Evolutionary conservation across 2,113 vertebrate species (phyloP).

Genomic region (Lota lota): DNA sequence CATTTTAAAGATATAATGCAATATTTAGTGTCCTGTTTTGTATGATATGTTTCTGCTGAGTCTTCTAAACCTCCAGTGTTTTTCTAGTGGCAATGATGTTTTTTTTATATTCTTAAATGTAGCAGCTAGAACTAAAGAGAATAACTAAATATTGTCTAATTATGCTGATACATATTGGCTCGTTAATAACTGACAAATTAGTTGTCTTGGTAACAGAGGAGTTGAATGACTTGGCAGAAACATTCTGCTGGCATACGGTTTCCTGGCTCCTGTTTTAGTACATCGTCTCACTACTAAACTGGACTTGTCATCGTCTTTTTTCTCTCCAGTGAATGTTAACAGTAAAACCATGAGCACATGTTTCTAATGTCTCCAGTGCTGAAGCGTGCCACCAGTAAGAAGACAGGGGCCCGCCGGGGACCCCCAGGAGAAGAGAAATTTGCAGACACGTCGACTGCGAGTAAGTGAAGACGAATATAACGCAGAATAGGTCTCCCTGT

Average conservation of each 20-base stretch:
- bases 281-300: neutral
- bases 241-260: neutral
- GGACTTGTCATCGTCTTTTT: neutral
- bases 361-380: slow-evolving; percentile 75
- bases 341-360: neutral
- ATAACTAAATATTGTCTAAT: no score
- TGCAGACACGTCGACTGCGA: slow-evolving; percentile 87
- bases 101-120: no score
- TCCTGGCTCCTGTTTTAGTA: neutral
- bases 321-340: neutral
- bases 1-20: no score
- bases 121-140: no score
- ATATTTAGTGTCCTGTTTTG: no score
- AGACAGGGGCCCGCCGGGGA: slow-evolving; percentile 87
- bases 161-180: neutral
- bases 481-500: neutral
- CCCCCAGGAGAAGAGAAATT: slow-evolving; percentile 89
- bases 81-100: no score
- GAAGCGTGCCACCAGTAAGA: slow-evolving; percentile 94
- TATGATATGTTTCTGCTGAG: no score
- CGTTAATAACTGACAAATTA: neutral
- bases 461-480: slow-evolving; percentile 64
- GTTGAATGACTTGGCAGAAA: neutral
- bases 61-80: no score
- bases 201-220: slow-evolving; percentile 33